Conservation (phyloP, 2,113 vertebrate species). For the Spheniscus mendiculus region DNA sequence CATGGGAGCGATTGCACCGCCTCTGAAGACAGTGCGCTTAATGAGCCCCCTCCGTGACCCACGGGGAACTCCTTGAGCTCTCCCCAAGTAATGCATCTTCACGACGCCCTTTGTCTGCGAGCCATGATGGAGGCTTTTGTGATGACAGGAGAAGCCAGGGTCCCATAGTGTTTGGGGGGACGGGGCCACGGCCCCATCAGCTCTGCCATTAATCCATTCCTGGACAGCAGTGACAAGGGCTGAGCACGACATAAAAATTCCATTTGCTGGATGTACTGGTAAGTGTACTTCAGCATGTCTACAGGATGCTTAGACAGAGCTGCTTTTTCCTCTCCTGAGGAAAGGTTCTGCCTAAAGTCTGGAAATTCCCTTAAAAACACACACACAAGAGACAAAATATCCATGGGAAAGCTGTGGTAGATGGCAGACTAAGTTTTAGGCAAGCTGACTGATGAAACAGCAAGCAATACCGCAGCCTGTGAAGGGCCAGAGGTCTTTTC, state of each 20-base stretch:
- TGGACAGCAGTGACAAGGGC: neutral
- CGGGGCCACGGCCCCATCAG: rapidly evolving
- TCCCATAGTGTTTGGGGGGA: neutral
- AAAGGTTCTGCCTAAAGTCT: neutral
- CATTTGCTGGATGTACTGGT: neutral
- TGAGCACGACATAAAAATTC: neutral
- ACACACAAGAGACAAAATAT: neutral
- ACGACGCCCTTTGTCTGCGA: neutral
- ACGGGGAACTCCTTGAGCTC: neutral
- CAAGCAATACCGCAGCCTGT: neutral
- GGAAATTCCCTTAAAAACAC: neutral
- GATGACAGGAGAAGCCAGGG: neutral
- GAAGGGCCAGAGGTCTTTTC: neutral
- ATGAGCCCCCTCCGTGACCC: rapidly evolving
- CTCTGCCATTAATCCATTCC: neutral
- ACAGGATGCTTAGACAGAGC: neutral
- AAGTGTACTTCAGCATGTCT: neutral
- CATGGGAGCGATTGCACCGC: neutral
- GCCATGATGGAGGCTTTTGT: neutral
- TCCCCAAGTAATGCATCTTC: neutral
- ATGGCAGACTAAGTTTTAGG: neutral
- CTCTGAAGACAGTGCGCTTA: rapidly evolving
- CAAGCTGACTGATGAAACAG: neutral
- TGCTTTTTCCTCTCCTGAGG: neutral
- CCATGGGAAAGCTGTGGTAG: neutral